phyloP scores from a whole-genome alignment of 2,888 invertebrate genomes.

The Thymelicus sylvestris region DNA sequence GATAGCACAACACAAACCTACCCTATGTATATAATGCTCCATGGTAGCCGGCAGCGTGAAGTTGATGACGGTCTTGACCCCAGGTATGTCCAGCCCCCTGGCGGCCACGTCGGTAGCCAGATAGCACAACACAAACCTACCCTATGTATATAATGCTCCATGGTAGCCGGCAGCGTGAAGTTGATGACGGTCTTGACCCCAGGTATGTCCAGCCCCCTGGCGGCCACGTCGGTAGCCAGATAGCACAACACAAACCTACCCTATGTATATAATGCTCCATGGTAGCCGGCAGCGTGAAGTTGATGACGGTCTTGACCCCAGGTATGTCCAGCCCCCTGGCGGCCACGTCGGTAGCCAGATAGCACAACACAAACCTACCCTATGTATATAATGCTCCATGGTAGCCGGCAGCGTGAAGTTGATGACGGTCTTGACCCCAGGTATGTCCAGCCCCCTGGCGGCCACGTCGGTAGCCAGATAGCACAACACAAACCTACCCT shows the following conservation, averaged over 20 bases:
- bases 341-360: constrained; percentile 97
- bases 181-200: constrained; percentile 99
- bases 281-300: constrained; percentile 97
- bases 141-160: constrained; percentile 98
- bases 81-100: constrained; percentile 97
- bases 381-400: constrained; percentile 98
- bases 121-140: no score
- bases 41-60: constrained; percentile 97
- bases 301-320: constrained; percentile 98
- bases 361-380: constrained; percentile 83
- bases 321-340: constrained; percentile 97
- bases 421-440: constrained; percentile 98
- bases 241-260: no score
- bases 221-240: constrained; percentile 97
- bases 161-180: constrained; percentile 96
- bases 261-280: constrained; percentile 98
- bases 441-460: constrained; percentile 97
- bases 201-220: constrained; percentile 97
- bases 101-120: constrained; percentile 98
- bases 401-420: constrained; percentile 98
- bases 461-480: constrained; percentile 98
- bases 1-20: no score
- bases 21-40: constrained; percentile 98
- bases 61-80: constrained; percentile 98
- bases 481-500: constrained; percentile 84